Evolutionary conservation across 2,113 vertebrate species (phyloP).

Genomic region (Peromyscus polionotus): DNA sequence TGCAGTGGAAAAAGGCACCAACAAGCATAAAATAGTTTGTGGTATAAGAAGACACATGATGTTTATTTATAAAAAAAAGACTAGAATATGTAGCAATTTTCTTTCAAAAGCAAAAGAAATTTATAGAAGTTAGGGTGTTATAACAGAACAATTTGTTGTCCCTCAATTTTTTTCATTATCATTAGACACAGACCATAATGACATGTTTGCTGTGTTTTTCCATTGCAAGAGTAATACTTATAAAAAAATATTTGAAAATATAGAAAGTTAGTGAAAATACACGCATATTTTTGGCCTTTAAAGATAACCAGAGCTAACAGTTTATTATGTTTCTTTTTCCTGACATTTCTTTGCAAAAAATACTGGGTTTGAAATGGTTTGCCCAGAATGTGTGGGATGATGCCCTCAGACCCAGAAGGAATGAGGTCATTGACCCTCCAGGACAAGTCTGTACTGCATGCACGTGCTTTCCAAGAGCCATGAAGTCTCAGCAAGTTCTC

Average conservation of each 20-base stretch:
- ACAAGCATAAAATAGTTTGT: slow-evolving; percentile 78
- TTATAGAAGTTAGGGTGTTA: slow-evolving; percentile 67
- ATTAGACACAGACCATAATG: slow-evolving; percentile 80
- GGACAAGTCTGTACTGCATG: not conserved
- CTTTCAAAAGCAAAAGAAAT: slow-evolving; percentile 76
- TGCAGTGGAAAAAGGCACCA: slow-evolving; percentile 81
- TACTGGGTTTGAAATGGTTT: slow-evolving; percentile 59
- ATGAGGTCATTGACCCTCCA: slow-evolving; percentile 34
- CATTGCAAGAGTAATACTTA: slow-evolving; percentile 75
- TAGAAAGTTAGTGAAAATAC: slow-evolving; percentile 69
- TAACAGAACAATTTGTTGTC: slow-evolving; percentile 69
- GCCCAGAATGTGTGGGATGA: slow-evolving; percentile 62
- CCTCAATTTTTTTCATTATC: slow-evolving; percentile 72
- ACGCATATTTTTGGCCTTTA: slow-evolving; percentile 72
- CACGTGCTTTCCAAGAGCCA: not conserved
- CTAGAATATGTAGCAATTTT: slow-evolving; percentile 75
- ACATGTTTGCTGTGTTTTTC: slow-evolving; percentile 72
- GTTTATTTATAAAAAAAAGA: slow-evolving; percentile 83
- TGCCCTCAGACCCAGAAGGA: slow-evolving; percentile 49
- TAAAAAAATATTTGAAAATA: slow-evolving; percentile 76
- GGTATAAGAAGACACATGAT: slow-evolving; percentile 69
- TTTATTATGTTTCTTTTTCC: slow-evolving; percentile 56
- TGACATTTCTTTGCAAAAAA: slow-evolving; percentile 34
- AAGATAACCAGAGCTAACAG: slow-evolving; percentile 48
- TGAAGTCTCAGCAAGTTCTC: not conserved